Conservation (phyloP, 2,888 invertebrate genomes). For the Periphyllus acericola region DNA sequence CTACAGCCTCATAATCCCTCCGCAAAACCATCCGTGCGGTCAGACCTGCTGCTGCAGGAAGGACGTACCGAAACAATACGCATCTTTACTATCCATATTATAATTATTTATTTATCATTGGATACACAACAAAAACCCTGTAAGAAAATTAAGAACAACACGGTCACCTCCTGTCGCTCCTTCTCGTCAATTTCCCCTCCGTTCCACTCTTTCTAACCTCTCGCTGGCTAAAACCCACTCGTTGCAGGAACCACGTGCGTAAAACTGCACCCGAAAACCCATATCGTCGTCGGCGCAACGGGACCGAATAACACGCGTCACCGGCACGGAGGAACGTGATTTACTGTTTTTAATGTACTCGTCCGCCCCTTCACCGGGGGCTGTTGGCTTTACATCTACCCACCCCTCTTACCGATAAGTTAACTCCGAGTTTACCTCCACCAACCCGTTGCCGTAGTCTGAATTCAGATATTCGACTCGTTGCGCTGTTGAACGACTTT, state of each 20-base stretch:
- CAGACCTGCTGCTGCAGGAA: no score
- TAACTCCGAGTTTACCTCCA: no score
- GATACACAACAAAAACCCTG: no score
- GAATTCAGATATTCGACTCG: neutral
- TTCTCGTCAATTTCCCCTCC: neutral
- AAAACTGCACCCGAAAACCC: neutral
- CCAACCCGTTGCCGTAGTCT: neutral
- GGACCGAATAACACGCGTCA: constrained; percentile 32
- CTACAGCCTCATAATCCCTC: no score
- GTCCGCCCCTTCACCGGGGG: neutral
- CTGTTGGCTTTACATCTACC: neutral
- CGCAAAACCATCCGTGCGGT: no score
- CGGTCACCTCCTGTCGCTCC: neutral
- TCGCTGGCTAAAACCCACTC: no score
- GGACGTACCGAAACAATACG: no score
- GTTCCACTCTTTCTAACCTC: neutral
- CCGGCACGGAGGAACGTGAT: constrained; percentile 27
- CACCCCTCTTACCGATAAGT: no score
- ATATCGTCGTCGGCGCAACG: neutral
- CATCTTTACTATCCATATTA: no score
- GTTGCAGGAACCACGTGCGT: neutral
- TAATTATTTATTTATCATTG: no score
- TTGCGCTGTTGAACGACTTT: neutral
- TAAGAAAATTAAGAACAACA: neutral
- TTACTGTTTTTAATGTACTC: constrained; percentile 35